A percentile compares a stretch with the other conserved stretches of the same genome.
phyloP scores from a whole-genome alignment of 2,888 invertebrate species.

The Tenthredo mesomela region DNA sequence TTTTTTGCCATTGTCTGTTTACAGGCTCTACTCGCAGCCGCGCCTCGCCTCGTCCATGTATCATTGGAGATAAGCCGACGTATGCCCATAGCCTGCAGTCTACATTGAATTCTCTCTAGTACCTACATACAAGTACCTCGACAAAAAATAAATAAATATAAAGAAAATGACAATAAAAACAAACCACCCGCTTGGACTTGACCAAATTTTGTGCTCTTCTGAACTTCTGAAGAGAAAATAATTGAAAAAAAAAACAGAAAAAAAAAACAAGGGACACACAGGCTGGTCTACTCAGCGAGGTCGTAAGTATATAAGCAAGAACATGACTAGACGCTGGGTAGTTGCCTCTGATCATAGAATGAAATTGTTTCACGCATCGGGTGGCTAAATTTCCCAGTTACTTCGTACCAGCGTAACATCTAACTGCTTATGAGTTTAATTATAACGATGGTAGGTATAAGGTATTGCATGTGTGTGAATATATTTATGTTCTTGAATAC shows the following conservation, averaged over 20 bases:
- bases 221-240: too few relatives aligned
- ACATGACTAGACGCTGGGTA: neutral
- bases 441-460: neutral
- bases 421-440: constrained; percentile 18
- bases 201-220: neutral
- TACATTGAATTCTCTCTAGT: constrained; percentile 18
- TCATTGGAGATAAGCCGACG: constrained; percentile 49
- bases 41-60: constrained; percentile 43
- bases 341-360: neutral
- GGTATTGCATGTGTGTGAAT: neutral
- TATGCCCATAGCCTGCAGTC: constrained; percentile 8
- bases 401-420: neutral
- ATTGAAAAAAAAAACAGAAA: neutral
- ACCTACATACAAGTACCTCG: neutral
- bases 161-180: constrained; percentile 9
- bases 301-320: constrained; percentile 24
- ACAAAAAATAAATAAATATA: constrained; percentile 3
- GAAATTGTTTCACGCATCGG: constrained; percentile 33
- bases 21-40: constrained; percentile 12
- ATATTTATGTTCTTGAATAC: constrained; percentile 18
- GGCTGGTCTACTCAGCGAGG: neutral
- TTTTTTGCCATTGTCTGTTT: constrained; percentile 55
- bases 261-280: neutral
- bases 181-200: neutral
- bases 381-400: constrained; percentile 14